Base-by-base conservation (phyloP, 2,797 vertebrate species). In the Acanthopagrus latus region DNA sequence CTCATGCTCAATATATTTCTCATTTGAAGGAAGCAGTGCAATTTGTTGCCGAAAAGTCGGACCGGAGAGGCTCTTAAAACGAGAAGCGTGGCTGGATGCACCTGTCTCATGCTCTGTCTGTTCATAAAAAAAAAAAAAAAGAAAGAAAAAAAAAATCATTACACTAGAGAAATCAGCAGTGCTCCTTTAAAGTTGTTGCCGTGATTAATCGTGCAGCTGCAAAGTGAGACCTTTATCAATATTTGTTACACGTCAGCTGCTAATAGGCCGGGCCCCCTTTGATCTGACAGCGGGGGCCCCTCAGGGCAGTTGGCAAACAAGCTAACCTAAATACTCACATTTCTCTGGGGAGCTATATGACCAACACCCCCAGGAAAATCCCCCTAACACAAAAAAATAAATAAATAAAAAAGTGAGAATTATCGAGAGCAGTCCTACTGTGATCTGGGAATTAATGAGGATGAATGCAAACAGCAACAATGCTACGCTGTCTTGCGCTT, bases 371-470 rank as follows among this genome's bases (percentile, higher is more conserved):
- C 75, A 72, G 72, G 92, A 89, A 78, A 83, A 86, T 60, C 71
- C 70, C 38, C 63, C 67, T 23, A 54, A 89, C 79, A 74, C 29
- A 38, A 10, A 10, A 38, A 82, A 88, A 38, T 38, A 38, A 38
- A 38, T 38, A 38, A 33, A 33, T 33, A 84, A 56, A 84, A 85
- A 85, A 81, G 82, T 70, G 77, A 82, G 72, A 90, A 90, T 91
- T 88, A 90, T 93, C 78, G 75, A 89, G 64, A 87, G 83, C 87
- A 85, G 82, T 86, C 91, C 82, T 64, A 78, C 90, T 94, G 89
- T 86, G 90, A 92, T 94, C 89, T 86, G 71, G 84, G 90, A 93
- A 93, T 93, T 93, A 94, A 94, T 95, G 86, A 94, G 93, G 82
- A 92, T 93, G 90, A 94, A 93, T 89, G 86, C 74, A 86, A 55